phyloP scores from a whole-genome alignment of 2,888 invertebrate species.

The Protophormia terraenovae region DNA sequence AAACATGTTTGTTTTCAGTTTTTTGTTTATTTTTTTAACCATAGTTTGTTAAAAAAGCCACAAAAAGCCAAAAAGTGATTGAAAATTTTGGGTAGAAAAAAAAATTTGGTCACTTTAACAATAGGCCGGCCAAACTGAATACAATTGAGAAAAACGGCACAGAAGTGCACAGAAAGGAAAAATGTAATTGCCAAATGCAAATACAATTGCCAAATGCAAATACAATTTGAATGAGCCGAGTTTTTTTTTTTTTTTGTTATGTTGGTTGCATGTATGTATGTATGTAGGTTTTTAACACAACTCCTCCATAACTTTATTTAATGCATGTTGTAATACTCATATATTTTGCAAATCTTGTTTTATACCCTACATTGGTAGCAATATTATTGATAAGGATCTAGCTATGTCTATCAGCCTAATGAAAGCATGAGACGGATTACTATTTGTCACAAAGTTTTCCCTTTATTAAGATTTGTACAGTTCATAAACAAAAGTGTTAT shows the following conservation, averaged over 20 bases:
- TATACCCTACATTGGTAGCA: background rate
- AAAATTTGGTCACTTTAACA: conserved; percentile 51
- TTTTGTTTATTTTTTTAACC: conserved; percentile 3
- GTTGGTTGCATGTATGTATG: background rate
- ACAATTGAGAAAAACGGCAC: background rate
- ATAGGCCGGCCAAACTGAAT: conserved; percentile 45
- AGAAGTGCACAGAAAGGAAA: conserved; percentile 5
- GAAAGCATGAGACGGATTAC: too few relatives aligned
- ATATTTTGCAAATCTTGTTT: background rate
- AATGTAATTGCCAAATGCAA: conserved; percentile 61
- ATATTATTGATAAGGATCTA: too few relatives aligned
- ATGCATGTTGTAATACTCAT: background rate
- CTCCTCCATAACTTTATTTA: conserved; percentile 24
- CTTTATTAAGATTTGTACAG: too few relatives aligned
- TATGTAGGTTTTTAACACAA: conserved; percentile 4
- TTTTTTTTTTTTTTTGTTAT: background rate
- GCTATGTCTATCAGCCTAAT: too few relatives aligned
- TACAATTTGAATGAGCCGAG: conserved; percentile 38
- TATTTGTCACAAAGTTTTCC: too few relatives aligned
- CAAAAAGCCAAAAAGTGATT: conserved; percentile 66
- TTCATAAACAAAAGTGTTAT: too few relatives aligned
- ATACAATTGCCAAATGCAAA: conserved; percentile 60
- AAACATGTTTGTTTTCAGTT: conserved; percentile 60
- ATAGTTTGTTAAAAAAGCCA: conserved; percentile 55
- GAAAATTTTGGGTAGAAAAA: conserved; percentile 27